A percentile compares a stretch with the other conserved stretches of the same genome.
These are phyloP conservation scores for Furcifer pardalis DNA, from an alignment of 2,797 vertebrate genomes.

Conservation along the genomic window DNA sequence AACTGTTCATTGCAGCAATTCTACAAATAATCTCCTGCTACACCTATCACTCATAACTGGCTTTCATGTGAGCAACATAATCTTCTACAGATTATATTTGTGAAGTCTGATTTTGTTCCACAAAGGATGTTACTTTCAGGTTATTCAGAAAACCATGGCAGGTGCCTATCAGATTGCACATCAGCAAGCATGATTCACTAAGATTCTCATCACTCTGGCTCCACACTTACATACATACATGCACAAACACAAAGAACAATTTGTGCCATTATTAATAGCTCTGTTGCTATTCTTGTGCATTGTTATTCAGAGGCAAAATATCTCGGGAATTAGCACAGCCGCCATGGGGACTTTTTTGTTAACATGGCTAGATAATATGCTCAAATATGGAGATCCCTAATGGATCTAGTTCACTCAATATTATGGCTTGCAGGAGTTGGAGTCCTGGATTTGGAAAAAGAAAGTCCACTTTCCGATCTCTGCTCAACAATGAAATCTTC, in stretches of 20 bases:
- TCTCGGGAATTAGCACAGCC: not conserved
- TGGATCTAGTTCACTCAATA: not conserved
- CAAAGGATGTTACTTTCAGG: conserved; percentile 1
- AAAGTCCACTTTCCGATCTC: not conserved
- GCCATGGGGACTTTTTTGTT: not conserved
- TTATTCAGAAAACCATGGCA: not conserved
- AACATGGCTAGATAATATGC: not conserved
- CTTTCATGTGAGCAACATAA: not conserved
- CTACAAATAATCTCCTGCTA: not conserved
- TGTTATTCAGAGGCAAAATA: not conserved
- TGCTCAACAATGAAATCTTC: no score
- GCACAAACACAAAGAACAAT: no score
- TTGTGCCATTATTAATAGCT: not conserved
- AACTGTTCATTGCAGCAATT: conserved; percentile 12
- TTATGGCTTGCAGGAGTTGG: no score
- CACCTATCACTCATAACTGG: not conserved
- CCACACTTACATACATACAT: not conserved
- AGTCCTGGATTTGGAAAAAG: not conserved
- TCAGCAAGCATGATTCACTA: not conserved
- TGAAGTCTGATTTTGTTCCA: not conserved
- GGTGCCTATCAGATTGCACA: not conserved
- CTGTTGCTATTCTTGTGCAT: not conserved
- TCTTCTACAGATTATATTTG: not conserved
- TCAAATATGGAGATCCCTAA: not conserved
- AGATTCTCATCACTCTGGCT: not conserved